phyloP scores from a whole-genome alignment of 37 sponge, comb jelly and placozoan genomes.

The Corticium candelabrum region DNA sequence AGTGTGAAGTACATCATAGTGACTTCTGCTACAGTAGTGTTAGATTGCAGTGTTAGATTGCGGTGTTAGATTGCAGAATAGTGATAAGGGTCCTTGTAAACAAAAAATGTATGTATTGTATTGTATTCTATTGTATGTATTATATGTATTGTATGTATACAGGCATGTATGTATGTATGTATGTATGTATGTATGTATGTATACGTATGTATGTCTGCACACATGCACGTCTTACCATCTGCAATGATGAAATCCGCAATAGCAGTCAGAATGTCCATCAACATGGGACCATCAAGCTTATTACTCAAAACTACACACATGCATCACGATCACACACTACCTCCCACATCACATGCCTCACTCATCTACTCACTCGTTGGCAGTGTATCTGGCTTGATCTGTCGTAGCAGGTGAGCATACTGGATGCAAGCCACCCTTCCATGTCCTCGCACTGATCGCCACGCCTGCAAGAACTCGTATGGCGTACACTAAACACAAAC shows the following conservation, averaged over 20 bases:
- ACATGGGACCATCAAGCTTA: conserved; percentile 51
- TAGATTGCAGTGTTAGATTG: too few species aligned
- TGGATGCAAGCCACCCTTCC: conserved; percentile 14
- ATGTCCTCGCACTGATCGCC: conserved; percentile 26
- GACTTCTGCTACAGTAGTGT: too few species aligned
- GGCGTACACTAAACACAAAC: conserved; percentile 7
- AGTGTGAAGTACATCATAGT: too few species aligned
- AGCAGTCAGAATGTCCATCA: conserved; percentile 31
- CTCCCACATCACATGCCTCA: background rate
- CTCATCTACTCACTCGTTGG: conserved; percentile 21
- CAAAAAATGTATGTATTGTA: too few species aligned
- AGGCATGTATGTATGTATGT: background rate
- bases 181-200: background rate
- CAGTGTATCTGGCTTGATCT: conserved; percentile 29
- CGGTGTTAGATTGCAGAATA: too few species aligned
- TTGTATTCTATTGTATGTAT: too few species aligned
- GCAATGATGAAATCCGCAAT: conserved; percentile 27
- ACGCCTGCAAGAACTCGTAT: conserved; percentile 51
- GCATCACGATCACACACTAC: too few species aligned
- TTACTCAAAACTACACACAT: conserved; percentile 39
- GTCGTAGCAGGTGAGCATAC: conserved; percentile 35
- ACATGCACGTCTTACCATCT: conserved; percentile 14
- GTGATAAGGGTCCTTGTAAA: too few species aligned
- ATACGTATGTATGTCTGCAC: background rate
- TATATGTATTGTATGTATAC: background rate